Conservation (phyloP, 1,140 invertebrate genomes). For the Drosophila subobscura region DNA sequence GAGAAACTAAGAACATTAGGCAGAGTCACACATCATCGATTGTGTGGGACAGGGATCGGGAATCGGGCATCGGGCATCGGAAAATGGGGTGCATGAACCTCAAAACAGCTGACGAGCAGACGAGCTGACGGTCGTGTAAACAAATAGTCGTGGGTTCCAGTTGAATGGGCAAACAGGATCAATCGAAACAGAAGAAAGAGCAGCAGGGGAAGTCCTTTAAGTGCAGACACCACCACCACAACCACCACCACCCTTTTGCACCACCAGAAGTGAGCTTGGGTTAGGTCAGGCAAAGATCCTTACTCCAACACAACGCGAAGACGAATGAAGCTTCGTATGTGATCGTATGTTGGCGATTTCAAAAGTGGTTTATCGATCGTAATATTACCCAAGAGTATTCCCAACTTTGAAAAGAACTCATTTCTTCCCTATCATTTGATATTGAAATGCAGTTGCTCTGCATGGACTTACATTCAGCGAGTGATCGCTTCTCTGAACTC, state of each 20-base stretch:
- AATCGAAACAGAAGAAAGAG: not conserved
- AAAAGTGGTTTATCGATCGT: too few relatives aligned
- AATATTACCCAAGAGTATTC: too few relatives aligned
- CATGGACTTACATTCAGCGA: too few relatives aligned
- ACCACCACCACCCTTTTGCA: not conserved
- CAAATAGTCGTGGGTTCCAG: constrained; percentile 52
- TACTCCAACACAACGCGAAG: not conserved
- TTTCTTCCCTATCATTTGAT: too few relatives aligned
- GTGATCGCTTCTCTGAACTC: too few relatives aligned
- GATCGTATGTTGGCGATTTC: too few relatives aligned
- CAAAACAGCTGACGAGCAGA: constrained; percentile 26
- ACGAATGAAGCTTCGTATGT: too few relatives aligned
- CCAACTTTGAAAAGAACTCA: too few relatives aligned
- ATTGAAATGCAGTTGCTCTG: too few relatives aligned
- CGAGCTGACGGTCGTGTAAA: constrained; percentile 15
- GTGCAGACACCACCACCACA: constrained; percentile 12
- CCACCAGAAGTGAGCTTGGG: not conserved
- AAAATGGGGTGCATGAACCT: not conserved
- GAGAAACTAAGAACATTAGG: not conserved
- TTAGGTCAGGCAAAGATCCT: constrained; percentile 9
- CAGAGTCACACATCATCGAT: constrained; percentile 7
- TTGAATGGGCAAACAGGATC: constrained; percentile 14
- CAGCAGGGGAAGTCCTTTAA: constrained; percentile 28
- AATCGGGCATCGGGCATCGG: not conserved
- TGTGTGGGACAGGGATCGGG: not conserved